Evolutionary conservation across 2,797 vertebrate species (phyloP), one percentile per base, ranked within the genome.

Genomic region (Allobates femoralis): DNA sequence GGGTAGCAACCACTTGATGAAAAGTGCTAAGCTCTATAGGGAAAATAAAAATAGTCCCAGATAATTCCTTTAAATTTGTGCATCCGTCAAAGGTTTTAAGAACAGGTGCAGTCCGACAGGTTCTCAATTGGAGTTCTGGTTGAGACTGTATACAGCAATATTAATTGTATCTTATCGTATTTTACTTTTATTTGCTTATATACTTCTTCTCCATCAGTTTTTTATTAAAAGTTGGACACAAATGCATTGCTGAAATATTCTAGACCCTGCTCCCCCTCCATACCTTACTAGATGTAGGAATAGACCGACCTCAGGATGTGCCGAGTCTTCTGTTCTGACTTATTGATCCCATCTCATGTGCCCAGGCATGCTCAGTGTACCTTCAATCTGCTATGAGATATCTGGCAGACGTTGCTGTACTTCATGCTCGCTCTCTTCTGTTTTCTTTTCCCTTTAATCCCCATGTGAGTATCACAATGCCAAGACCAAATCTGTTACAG

Each of bases 321-420:
- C 71, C 78, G 69, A 86, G 58, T 67, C 46, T 66, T 82, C 77
- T 86, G 30, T 82, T 82, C 71, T 60, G 55, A 30, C 37, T 28
- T 86, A 81, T 83, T 86, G 60, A 82, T 76, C 85, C 53, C 79
- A 56, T 81, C 58, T 75, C 55, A 53, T 86, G 71, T 81, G 79
- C 71, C 79, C 71, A 84, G 55, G 28, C 75, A 78, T 55, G 66
- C 81, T 80, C 28, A 74, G 37, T 84, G 46, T 46, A 81, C 74
- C 81, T 84, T 80, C 56, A 84, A 79, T 84, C 77, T 87, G 77
- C 56, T 80, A 74, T 80, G 75, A 87, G 76, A 79, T 87, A 75
- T 84, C 82, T 84, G 82, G 56, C 86, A 28, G 71, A 58, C 10
- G 10, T 74, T 79, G 23, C 55, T 83, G 81, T 62, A 64, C 76